phyloP scores from a whole-genome alignment of 1,140 invertebrate genomes.

The Cotesia vestalis region DNA sequence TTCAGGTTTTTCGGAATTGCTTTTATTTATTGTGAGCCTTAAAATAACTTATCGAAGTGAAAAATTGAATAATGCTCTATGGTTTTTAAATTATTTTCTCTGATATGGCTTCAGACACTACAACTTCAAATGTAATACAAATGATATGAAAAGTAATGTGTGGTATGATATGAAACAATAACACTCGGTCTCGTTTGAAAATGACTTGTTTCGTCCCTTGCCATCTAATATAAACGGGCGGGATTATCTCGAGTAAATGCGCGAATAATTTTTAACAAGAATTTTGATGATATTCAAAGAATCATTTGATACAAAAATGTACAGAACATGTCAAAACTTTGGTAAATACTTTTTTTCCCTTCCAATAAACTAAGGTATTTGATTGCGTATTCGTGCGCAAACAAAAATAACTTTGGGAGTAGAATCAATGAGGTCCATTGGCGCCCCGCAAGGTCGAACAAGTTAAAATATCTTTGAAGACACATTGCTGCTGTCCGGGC shows the following conservation, averaged over 20 bases:
- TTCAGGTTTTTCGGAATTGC: too few relatives aligned
- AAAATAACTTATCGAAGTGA: too few relatives aligned
- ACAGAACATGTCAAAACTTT: constrained; percentile 15
- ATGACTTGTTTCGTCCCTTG: not conserved
- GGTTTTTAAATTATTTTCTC: too few relatives aligned
- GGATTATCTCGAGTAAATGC: not conserved
- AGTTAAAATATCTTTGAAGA: constrained; percentile 23
- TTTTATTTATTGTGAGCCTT: too few relatives aligned
- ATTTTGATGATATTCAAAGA: not conserved
- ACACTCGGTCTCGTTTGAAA: not conserved
- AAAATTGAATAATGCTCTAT: too few relatives aligned
- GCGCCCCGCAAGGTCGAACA: constrained; percentile 31
- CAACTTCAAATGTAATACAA: too few relatives aligned
- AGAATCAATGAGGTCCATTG: constrained; percentile 31
- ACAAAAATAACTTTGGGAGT: constrained; percentile 27
- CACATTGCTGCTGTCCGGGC: constrained; percentile 3
- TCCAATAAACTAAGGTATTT: not conserved
- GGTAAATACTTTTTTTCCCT: not conserved
- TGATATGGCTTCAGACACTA: too few relatives aligned
- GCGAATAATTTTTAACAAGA: constrained; percentile 10
- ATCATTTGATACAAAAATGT: not conserved
- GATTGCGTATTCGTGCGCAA: constrained; percentile 20
- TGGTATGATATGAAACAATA: too few relatives aligned
- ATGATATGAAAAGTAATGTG: too few relatives aligned
- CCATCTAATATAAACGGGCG: too few relatives aligned